phyloP scores from a whole-genome alignment of 2,888 invertebrate species.

The Thymelicus lineola region DNA sequence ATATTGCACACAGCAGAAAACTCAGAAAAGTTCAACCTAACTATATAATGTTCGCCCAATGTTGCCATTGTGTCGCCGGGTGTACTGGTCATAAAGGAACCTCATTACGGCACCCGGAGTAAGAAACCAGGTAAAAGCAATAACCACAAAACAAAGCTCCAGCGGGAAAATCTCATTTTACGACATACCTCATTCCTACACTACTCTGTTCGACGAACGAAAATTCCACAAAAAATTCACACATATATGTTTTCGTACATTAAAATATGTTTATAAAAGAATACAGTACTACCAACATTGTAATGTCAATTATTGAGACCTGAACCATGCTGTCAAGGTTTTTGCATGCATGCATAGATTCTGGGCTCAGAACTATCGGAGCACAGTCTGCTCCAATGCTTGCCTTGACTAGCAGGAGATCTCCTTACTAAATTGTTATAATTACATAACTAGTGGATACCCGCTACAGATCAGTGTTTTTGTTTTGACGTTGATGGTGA shows the following conservation, averaged over 20 bases:
- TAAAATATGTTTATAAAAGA: too few relatives aligned
- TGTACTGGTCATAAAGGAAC: constrained; percentile 39
- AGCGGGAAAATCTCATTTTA: constrained; percentile 43
- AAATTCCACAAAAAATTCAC: not conserved
- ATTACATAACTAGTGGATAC: too few relatives aligned
- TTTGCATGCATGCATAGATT: too few relatives aligned
- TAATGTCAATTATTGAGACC: too few relatives aligned
- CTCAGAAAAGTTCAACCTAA: constrained; percentile 22
- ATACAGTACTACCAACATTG: too few relatives aligned
- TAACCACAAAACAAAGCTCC: constrained; percentile 42
- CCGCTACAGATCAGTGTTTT: too few relatives aligned
- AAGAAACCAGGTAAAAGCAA: constrained; percentile 38
- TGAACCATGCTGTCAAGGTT: too few relatives aligned
- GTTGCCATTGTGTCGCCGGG: constrained; percentile 17
- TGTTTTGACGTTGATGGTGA: too few relatives aligned
- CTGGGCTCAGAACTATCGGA: too few relatives aligned
- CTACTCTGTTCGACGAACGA: constrained; percentile 25
- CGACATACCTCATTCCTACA: constrained; percentile 38
- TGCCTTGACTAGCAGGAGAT: too few relatives aligned
- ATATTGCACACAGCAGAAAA: not conserved
- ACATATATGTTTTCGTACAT: not conserved
- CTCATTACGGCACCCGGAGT: constrained; percentile 42
- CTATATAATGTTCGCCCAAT: constrained; percentile 22
- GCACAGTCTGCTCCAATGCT: too few relatives aligned
- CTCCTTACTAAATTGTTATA: too few relatives aligned